Base-by-base conservation (phyloP, 2,113 vertebrate species). In the Chelonoidis abingdonii region DNA sequence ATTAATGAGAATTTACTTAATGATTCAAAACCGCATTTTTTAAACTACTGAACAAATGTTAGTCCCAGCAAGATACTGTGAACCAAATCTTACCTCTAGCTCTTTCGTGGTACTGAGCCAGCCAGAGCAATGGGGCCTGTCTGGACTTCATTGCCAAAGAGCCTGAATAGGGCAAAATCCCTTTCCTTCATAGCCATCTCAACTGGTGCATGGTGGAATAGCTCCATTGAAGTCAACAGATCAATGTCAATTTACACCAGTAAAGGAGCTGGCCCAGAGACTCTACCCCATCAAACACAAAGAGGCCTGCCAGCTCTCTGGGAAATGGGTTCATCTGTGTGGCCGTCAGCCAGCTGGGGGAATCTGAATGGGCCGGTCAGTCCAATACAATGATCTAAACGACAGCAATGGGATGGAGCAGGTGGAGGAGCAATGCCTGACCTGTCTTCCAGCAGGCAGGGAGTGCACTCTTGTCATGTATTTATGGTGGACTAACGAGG, bases 141-240 rank as follows among this genome's bases (percentile, higher is more conserved):
- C 50, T 44, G 16, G 41, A 47, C 12, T 5, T 16, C n/a, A 80
- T 41, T 38, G 17, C 21, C n/a, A 75, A 38, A 12, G 19, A 75
- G n/a, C 21, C 21, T 24, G 8, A 75, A 25, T 10, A 41, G 19
- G 38, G 38, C 7, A 41, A 75, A 75, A 75, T 21, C 38, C 69
- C 41, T 29, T 11, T 38, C 80, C 25, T n/a, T 87, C 17, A 44
- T 0, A 1, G 5, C 35, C 2, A 1, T n/a, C 19, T 83, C 2
- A 0, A 11, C 35, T 31, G 13, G 52, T 10, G 2, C 9, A 22
- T 10, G 27, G 50, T 41, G 81, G 25, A 19, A 19, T 59, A 79
- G 11, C 8, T 3, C 35, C 49, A 11, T 49, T 10, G 27, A 92
- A 54, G 65, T 31, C 38, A 41, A 41, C 17, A 35, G 38, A 21